phyloP scores from a whole-genome alignment of 2,113 vertebrate genomes.

The Myotis yumanensis region DNA sequence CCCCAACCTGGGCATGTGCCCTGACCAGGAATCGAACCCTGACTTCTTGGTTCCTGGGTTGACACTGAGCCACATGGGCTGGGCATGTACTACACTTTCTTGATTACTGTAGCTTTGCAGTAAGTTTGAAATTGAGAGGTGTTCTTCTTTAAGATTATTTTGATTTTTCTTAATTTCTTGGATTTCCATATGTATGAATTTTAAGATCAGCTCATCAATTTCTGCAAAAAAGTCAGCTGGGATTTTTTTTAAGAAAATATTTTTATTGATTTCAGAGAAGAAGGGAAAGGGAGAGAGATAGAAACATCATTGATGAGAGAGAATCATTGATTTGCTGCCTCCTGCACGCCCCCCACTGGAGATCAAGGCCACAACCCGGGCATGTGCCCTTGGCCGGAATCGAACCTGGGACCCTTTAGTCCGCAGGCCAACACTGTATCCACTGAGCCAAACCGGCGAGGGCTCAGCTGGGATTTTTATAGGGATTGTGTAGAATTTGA shows the following conservation, averaged over 20 bases:
- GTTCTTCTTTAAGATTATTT: neutral
- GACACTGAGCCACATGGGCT: no score
- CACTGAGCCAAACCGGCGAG: no score
- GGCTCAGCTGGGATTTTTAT: no score
- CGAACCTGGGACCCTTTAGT: no score
- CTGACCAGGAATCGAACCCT: no score
- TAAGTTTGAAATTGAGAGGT: neutral
- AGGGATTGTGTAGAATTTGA: no score
- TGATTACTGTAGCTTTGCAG: neutral
- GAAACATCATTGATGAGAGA: no score
- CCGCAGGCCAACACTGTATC: no score
- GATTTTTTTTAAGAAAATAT: neutral
- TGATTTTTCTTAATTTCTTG: neutral
- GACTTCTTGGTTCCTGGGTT: no score
- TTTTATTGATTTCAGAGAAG: no score
- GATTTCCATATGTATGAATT: neutral
- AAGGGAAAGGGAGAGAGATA: no score
- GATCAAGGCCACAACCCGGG: neutral
- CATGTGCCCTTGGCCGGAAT: neutral
- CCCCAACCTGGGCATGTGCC: no score
- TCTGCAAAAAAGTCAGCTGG: neutral
- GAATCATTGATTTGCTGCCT: neutral
- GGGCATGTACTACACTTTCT: neutral
- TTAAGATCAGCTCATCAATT: neutral
- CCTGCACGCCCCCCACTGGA: neutral